A percentile compares a stretch with the other conserved stretches of the same genome.
phyloP scores from a whole-genome alignment of 1,140 invertebrate genomes.

The Diachasma alloeum region DNA sequence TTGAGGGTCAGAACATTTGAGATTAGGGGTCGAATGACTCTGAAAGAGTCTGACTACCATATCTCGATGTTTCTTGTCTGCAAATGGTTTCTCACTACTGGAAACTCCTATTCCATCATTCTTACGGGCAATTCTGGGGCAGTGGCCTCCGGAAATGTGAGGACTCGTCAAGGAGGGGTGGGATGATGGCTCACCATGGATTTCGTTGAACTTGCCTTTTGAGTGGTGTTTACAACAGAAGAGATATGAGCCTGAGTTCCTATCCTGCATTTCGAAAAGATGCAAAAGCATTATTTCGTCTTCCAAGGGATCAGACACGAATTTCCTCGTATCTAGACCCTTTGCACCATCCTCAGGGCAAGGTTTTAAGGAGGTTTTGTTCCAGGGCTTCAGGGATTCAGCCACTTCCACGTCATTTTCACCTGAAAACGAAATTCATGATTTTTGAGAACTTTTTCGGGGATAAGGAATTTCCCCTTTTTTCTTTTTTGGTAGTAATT shows the following conservation, averaged over 20 bases:
- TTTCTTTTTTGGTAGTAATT: background rate
- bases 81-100: background rate
- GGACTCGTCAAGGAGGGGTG: background rate
- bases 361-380: conserved; percentile 1
- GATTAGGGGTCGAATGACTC: background rate
- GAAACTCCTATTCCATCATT: background rate
- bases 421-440: conserved; percentile 58
- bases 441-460: background rate
- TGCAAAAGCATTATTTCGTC: conserved; percentile 67
- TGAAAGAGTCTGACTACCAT: background rate
- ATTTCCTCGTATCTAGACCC: background rate
- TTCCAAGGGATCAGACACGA: conserved; percentile 48
- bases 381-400: conserved; percentile 62
- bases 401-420: conserved; percentile 80
- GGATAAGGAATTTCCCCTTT: background rate
- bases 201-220: conserved; percentile 42
- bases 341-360: background rate
- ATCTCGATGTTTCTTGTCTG: background rate
- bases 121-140: background rate
- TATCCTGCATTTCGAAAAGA: conserved; percentile 66
- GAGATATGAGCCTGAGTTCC: conserved; percentile 51
- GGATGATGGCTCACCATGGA: background rate
- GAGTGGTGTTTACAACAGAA: conserved; percentile 47
- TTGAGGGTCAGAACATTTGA: background rate
- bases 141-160: background rate